Evolutionary conservation across 2,888 invertebrate species (phyloP).

Genomic region (Sinhomidia bicolor): DNA sequence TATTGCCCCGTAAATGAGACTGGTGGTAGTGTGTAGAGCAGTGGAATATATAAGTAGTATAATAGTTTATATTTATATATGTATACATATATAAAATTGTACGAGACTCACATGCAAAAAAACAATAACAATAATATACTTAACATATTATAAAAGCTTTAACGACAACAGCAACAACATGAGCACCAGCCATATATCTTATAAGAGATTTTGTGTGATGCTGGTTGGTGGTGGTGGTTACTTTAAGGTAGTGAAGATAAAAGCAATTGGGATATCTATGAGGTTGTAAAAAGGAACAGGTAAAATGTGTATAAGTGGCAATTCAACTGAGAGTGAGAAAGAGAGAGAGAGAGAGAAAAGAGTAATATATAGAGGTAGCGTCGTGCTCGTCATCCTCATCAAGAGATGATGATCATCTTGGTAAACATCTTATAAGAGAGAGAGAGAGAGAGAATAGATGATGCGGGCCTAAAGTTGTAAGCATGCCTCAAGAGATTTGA

Average conservation of each 20-base stretch:
- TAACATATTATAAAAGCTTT: constrained; percentile 49
- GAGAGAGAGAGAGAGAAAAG: constrained; percentile 54
- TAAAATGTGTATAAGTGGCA: constrained; percentile 53
- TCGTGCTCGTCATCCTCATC: constrained; percentile 68
- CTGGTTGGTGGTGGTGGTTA: constrained; percentile 33
- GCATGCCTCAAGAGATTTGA: constrained; percentile 41
- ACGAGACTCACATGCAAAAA: constrained; percentile 42
- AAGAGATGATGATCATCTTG: constrained; percentile 74
- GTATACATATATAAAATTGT: not conserved
- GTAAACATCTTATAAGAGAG: constrained; percentile 75
- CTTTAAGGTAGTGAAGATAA: constrained; percentile 61
- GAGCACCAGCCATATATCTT: constrained; percentile 45
- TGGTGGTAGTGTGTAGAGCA: constrained; percentile 47
- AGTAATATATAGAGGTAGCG: constrained; percentile 43
- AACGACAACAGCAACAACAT: constrained; percentile 34
- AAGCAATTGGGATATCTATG: constrained; percentile 61
- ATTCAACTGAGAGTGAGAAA: constrained; percentile 54
- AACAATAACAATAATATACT: constrained; percentile 52
- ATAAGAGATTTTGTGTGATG: constrained; percentile 18
- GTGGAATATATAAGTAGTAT: too few species aligned
- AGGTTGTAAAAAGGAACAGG: constrained; percentile 60
- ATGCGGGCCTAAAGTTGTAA: constrained; percentile 61
- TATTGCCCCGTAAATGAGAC: constrained; percentile 67
- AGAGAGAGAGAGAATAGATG: not conserved
- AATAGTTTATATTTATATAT: constrained; percentile 18